These are phyloP conservation scores for Sorex maritimensis DNA, from an alignment of 2,797 vertebrate genomes.

Conservation along the genomic window DNA sequence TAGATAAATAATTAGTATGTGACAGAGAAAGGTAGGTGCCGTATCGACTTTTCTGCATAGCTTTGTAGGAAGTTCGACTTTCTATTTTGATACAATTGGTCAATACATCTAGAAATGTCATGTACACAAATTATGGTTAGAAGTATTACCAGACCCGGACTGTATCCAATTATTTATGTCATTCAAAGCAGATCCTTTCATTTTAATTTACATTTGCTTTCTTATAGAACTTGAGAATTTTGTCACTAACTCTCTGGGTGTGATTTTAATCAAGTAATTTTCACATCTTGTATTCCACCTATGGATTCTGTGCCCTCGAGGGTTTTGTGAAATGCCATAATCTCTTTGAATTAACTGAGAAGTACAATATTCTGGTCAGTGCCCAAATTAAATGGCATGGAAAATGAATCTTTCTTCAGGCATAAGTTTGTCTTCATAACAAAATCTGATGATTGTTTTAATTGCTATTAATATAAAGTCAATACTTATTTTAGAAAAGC, in stretches of 20 bases:
- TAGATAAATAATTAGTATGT: not conserved
- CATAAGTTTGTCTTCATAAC: conserved; percentile 60
- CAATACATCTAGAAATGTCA: not conserved
- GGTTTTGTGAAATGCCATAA: conserved; percentile 24
- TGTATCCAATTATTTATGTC: not conserved
- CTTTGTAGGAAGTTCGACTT: not conserved
- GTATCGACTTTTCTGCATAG: not conserved
- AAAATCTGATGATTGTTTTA: conserved; percentile 65
- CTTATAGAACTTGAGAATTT: not conserved
- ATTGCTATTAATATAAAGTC: conserved; percentile 71
- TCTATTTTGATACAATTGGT: not conserved
- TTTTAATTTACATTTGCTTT: not conserved
- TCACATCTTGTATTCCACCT: not conserved
- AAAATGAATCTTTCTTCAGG: conserved; percentile 41
- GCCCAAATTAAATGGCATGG: conserved; percentile 18
- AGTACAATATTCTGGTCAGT: conserved; percentile 30
- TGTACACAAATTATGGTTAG: not conserved
- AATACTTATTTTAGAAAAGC: conserved; percentile 64
- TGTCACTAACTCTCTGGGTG: not conserved
- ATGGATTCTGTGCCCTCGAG: not conserved
- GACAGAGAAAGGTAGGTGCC: not conserved
- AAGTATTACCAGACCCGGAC: not conserved
- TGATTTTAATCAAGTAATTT: conserved; percentile 33
- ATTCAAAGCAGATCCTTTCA: not conserved
- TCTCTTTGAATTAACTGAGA: not conserved